Evolutionary conservation across 2,113 vertebrate genomes (phyloP).

Genomic region (Corvus hawaiiensis): DNA sequence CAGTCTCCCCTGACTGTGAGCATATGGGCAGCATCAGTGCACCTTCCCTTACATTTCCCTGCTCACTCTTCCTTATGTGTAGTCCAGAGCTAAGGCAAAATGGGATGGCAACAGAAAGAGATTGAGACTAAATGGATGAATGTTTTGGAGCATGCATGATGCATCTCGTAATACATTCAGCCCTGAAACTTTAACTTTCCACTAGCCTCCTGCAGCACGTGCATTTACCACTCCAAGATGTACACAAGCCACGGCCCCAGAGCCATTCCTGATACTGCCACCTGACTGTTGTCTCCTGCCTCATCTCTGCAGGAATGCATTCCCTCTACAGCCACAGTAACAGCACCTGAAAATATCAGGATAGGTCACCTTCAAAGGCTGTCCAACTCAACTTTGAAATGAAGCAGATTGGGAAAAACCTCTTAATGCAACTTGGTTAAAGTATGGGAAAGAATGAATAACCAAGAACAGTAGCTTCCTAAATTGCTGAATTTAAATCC

Average conservation of each 20-base stretch:
- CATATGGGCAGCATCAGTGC: background rate
- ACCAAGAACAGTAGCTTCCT: background rate
- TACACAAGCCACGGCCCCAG: background rate
- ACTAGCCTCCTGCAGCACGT: rapidly evolving
- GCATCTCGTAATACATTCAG: background rate
- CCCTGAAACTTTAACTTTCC: background rate
- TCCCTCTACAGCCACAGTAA: background rate
- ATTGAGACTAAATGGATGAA: background rate
- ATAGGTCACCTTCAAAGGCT: background rate
- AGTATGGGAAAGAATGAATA: background rate
- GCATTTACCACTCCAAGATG: rapidly evolving
- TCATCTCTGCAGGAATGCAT: background rate
- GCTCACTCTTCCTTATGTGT: background rate
- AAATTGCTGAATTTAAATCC: rapidly evolving
- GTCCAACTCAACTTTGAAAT: background rate
- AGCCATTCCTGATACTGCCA: background rate
- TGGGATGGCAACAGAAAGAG: background rate
- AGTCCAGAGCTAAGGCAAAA: background rate
- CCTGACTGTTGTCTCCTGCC: background rate
- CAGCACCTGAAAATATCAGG: background rate
- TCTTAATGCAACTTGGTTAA: background rate
- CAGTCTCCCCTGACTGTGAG: background rate
- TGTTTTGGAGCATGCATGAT: background rate
- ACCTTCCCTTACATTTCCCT: background rate
- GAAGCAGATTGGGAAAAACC: background rate